These are phyloP conservation scores for Tribolium madens DNA, from an alignment of 1,140 invertebrate genomes.

Conservation along the genomic window DNA sequence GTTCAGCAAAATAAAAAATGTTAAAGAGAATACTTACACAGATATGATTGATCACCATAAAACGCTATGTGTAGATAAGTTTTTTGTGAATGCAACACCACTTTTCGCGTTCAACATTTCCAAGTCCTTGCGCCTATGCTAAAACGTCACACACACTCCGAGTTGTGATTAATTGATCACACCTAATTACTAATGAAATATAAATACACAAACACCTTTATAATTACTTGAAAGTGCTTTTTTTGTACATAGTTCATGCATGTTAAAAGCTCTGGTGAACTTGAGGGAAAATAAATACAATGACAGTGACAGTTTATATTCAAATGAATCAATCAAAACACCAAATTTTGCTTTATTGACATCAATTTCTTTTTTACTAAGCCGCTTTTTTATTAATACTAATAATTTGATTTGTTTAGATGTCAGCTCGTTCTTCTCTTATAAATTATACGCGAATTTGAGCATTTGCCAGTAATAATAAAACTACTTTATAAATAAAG, in stretches of 20 bases:
- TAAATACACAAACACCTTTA: neutral
- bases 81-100: conserved; percentile 14
- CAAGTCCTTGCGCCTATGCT: neutral
- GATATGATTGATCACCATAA: conserved; percentile 34
- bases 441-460: neutral
- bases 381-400: too few species aligned
- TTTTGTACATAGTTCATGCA: neutral
- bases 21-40: conserved; percentile 18
- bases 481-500: neutral
- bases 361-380: neutral
- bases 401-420: neutral
- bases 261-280: too few species aligned
- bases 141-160: conserved; percentile 14
- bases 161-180: conserved; percentile 7
- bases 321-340: neutral
- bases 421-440: neutral
- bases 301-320: neutral
- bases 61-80: conserved; percentile 21
- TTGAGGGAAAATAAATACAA: too few species aligned
- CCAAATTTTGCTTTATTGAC: neutral
- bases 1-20: conserved; percentile 14
- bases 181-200: conserved; percentile 7
- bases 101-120: conserved; percentile 32
- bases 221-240: neutral
- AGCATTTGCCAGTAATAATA: neutral